phyloP scores from a whole-genome alignment of 2,113 vertebrate genomes.

The Carettochelys insculpta region DNA sequence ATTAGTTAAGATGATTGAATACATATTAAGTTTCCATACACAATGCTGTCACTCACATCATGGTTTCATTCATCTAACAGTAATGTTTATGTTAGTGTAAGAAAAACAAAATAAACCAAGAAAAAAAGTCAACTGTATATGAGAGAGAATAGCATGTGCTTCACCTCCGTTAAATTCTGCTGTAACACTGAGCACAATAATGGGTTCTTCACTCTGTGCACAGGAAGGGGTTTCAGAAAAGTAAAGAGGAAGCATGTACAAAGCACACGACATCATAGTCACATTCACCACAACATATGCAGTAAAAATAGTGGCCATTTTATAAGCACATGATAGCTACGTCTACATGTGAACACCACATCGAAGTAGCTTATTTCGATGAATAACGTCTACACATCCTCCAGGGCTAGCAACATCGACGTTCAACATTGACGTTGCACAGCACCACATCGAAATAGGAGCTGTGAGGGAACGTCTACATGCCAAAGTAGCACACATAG shows the following conservation, averaged over 20 bases:
- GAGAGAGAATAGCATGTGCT: background rate
- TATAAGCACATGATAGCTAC: background rate
- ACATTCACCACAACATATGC: background rate
- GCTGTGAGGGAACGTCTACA: too few relatives aligned
- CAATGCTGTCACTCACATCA: background rate
- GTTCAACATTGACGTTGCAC: too few relatives aligned
- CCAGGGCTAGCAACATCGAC: too few relatives aligned
- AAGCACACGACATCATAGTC: background rate
- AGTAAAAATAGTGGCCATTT: background rate
- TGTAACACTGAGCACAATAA: background rate
- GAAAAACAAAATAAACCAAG: background rate
- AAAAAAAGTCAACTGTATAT: too few relatives aligned
- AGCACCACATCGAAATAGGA: too few relatives aligned
- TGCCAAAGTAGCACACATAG: too few relatives aligned
- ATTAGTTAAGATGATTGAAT: background rate
- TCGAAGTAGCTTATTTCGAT: too few relatives aligned
- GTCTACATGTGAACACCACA: too few relatives aligned
- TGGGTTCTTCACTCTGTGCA: background rate
- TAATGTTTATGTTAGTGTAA: background rate
- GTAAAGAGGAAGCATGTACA: background rate
- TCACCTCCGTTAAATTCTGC: background rate
- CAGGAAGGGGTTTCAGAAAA: background rate
- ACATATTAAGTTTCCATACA: background rate
- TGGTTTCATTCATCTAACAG: background rate
- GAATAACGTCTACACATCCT: too few relatives aligned